Base-by-base conservation (phyloP, 1,140 invertebrate genomes). In the Drosophila takahashii region DNA sequence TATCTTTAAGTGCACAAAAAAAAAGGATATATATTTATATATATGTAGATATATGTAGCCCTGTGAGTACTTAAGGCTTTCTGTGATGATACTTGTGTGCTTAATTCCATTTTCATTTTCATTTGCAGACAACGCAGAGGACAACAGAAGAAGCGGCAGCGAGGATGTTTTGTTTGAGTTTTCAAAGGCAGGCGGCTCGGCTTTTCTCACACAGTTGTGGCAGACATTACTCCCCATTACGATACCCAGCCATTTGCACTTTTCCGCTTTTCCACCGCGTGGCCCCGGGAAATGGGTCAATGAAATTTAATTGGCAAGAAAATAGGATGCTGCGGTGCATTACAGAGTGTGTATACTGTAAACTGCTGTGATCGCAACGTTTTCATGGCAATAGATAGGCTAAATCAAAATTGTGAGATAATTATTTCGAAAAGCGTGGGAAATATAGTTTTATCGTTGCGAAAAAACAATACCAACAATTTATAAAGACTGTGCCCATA, bases 21-120 rank as follows among this genome's bases (percentile, higher is more conserved):
- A 39, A 22, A 22, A n/a, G 29, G 29, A 32, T 7, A 32, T 32
- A 8, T 42, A 37, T 42, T 11, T 58, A 22, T 47, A 15, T 48
- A 26, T 41, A 42, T 27, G 32, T 22, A 44, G 26, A 27, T n/a
- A 16, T 29, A 15, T 36, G 11, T n/a, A 29, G 18, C 9, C 13
- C 18, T 26, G 32, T 61, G 56, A 44, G 45, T 67, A 65, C 59
- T 60, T 69, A 61, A 41, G 60, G 54, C 27, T 15, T 29, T n/a
- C 18, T 32, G 18, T 29, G 39, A 39, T 29, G 39, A 39, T 36
- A 37, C 50, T 59, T 85, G 52, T 84, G 81, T 73, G 77, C 81
- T 85, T 85, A 86, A 85, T 86, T 85, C 81, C 81, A 85, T 85
- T 85, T 85, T 73, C 77, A 80, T 77, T 84, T 84, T 85, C 81